Conservation (phyloP, 2,797 vertebrate species). For the Hafferia zeledoni region DNA sequence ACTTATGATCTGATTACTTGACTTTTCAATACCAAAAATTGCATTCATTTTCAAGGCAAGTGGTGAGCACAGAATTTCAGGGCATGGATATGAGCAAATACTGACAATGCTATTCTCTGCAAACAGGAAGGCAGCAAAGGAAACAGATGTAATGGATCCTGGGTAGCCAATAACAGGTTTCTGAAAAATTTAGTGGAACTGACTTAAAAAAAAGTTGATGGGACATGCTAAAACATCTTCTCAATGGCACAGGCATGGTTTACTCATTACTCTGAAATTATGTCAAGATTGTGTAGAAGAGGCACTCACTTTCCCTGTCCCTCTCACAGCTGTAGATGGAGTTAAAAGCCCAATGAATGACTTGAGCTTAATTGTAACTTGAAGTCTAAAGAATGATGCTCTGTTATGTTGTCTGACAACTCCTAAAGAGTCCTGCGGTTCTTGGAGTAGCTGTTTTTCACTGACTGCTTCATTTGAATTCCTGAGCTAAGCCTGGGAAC, state of each 20-base stretch:
- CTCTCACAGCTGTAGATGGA: background rate
- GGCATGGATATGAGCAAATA: background rate
- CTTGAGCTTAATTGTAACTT: background rate
- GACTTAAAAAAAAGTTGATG: background rate
- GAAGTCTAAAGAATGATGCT: background rate
- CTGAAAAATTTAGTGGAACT: background rate
- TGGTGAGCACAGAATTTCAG: background rate
- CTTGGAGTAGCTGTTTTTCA: background rate
- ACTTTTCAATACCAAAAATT: background rate
- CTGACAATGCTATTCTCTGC: background rate
- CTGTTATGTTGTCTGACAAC: background rate
- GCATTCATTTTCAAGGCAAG: background rate
- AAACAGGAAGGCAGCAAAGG: background rate
- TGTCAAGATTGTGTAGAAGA: background rate
- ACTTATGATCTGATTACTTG: background rate
- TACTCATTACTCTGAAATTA: background rate
- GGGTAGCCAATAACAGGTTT: background rate
- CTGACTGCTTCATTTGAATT: background rate
- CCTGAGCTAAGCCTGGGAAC: background rate
- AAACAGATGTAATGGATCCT: background rate
- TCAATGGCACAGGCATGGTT: background rate
- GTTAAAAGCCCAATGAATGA: background rate
- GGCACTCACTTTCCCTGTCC: rapidly evolving
- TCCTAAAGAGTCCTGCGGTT: background rate
- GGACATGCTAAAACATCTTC: background rate